Evolutionary conservation across 2,888 invertebrate species (phyloP).

Genomic region (Macrosiphum euphorbiae): DNA sequence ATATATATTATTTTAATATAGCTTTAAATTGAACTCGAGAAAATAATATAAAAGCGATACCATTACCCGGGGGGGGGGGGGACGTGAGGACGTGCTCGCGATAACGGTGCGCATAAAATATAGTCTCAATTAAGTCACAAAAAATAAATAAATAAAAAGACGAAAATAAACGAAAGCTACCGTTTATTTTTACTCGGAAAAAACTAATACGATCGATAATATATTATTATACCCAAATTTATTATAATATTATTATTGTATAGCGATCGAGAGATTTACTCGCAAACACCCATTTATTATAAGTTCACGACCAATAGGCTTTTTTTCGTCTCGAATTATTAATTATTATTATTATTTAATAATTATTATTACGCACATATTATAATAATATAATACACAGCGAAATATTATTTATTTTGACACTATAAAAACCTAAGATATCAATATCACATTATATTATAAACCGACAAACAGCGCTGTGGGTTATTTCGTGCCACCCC

Average conservation of each 20-base stretch:
- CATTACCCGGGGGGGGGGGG: not conserved
- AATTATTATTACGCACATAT: not conserved
- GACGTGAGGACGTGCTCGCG: slow-evolving; percentile 2
- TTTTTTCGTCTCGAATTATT: not conserved
- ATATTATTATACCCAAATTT: too few relatives aligned
- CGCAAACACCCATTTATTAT: not conserved
- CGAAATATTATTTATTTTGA: not conserved
- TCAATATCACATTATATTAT: not conserved
- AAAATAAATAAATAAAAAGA: slow-evolving; percentile 29
- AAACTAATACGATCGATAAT: not conserved
- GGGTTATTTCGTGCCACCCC: not conserved
- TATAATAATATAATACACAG: not conserved
- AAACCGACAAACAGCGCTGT: not conserved
- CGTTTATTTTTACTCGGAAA: not conserved
- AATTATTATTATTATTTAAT: not conserved
- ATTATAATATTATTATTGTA: not conserved
- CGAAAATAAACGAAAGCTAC: not conserved
- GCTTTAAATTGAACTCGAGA: slow-evolving; percentile 35
- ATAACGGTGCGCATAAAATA: slow-evolving; percentile 38
- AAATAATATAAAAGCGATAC: slow-evolving; percentile 43
- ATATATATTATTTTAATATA: slow-evolving; percentile 18
- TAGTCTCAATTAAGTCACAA: slow-evolving; percentile 34
- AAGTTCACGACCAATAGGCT: not conserved
- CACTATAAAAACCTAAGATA: not conserved
- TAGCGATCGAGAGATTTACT: not conserved